Base-by-base conservation (phyloP, 2,797 vertebrate genomes). In the Rhynchonycteris naso region DNA sequence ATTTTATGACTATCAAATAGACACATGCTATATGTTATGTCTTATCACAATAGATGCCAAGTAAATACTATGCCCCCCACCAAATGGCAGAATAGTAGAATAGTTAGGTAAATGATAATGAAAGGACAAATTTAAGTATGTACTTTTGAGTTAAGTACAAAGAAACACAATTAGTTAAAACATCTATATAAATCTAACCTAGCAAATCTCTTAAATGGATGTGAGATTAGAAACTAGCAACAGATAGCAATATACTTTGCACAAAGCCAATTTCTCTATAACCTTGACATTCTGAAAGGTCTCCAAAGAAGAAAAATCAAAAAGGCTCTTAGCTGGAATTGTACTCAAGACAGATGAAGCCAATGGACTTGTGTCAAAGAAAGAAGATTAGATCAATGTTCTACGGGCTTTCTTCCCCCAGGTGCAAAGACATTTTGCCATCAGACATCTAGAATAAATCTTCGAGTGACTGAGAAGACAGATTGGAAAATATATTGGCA, bases 221-320 rank as follows among this genome's bases (percentile, higher is more conserved):
- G 87, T 95, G 93, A 93, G 80, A 90, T 91, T 78, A 93, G 94
- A 86, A 96, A 93, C 71, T 61, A 92, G 92, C 90, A 95, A 96
- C 96, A 96, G 87, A 96, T 96, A 92, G 96, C 78, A 95, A 88
- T 47, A 66, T 5, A 50, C 68, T 96, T 92, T 71, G 3, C 63
- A 91, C 52, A 81, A 95, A 93, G 95, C 85, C 96, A 96, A 88
- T 85, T 97, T 81, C 93, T 88, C 82, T 66, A 43, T 94, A 95
- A 97, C 97, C 97, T 97, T 97, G 95, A 97, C 89, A 95, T 96
- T 90, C 75, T 93, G 74, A 93, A 97, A 96, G 78, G 87, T 91
- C 87, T 86, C 88, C 65, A 59, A 95, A 94, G 78, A 94, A 94
- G 94, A 83, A 82, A 93, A 93, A 90, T 65, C 93, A 94, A 93